Conservation (phyloP, 2,888 invertebrate species). For the Kryphioiulus occultus region DNA sequence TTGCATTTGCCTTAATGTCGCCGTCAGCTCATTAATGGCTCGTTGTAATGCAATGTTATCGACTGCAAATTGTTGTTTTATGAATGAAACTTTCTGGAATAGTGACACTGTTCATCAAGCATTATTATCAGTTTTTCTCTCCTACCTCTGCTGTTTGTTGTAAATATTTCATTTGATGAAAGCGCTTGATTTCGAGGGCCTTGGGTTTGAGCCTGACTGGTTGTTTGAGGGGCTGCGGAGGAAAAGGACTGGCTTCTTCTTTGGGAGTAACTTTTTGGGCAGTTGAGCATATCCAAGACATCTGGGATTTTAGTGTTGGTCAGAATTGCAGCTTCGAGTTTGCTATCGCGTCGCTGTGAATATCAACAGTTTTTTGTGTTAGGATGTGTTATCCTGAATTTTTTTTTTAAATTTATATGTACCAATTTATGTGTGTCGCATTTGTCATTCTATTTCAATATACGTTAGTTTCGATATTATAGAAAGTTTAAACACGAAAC, state of each 20-base stretch:
- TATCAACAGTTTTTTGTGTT: not conserved
- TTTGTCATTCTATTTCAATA: no score
- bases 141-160: conserved; percentile 42
- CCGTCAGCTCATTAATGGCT: conserved; percentile 48
- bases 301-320: conserved; percentile 44
- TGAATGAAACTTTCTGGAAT: not conserved
- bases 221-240: not conserved
- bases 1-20: conserved; percentile 48
- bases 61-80: conserved; percentile 37
- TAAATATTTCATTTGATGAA: conserved; percentile 29
- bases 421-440: no score
- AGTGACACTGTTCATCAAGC: not conserved
- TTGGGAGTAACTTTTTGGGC: conserved; percentile 47
- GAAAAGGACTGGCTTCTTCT: not conserved
- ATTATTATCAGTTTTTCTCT: not conserved
- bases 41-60: conserved; percentile 22
- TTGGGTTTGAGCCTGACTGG: conserved; percentile 13
- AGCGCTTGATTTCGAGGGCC: not conserved
- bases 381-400: no score
- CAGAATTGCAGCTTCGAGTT: conserved; percentile 50
- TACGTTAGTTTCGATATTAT: no score
- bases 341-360: conserved; percentile 51
- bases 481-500: no score
- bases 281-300: conserved; percentile 52
- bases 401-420: no score